Percentiles rank a stretch among this genome's conserved stretches.
These are phyloP conservation scores for Dipodomys ordii DNA, from an alignment of 2,113 vertebrate genomes.

Conservation along the genomic window DNA sequence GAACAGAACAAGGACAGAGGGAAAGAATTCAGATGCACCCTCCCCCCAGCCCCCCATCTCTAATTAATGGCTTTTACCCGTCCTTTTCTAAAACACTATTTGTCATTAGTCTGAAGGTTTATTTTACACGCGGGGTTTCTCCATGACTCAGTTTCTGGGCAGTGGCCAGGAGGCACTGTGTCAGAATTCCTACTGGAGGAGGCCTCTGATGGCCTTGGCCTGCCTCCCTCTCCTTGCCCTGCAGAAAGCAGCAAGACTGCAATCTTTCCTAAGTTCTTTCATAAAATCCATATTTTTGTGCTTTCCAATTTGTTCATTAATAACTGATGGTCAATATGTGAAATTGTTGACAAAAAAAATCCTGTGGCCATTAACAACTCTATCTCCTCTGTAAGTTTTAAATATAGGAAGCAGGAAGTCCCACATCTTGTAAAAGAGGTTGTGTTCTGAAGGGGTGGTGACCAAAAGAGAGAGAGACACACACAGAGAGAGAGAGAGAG, in stretches of 20 bases:
- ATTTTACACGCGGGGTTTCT: neutral
- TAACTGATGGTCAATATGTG: neutral
- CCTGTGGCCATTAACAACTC: neutral
- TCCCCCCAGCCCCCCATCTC: neutral
- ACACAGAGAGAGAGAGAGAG: neutral
- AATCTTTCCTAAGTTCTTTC: neutral
- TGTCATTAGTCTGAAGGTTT: conserved; percentile 50
- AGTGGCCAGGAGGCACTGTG: neutral
- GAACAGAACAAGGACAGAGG: neutral
- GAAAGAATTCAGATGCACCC: neutral
- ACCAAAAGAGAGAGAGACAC: neutral
- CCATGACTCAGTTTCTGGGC: conserved; percentile 61
- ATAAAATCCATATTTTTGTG: neutral
- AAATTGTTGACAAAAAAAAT: neutral
- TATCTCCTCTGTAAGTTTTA: conserved; percentile 33
- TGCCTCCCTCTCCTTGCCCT: neutral
- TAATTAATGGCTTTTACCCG: neutral
- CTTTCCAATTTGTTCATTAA: neutral
- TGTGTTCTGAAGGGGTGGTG: conserved; percentile 26
- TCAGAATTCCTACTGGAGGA: neutral
- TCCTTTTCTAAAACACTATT: neutral
- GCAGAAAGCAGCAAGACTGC: neutral
- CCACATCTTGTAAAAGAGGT: conserved; percentile 50
- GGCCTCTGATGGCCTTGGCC: neutral
- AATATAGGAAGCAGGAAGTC: conserved; percentile 51